Percentiles rank a stretch among this genome's conserved stretches.
These are phyloP conservation scores for Actinemys pallida DNA, from an alignment of 2,113 vertebrate species.

Conservation along the genomic window DNA sequence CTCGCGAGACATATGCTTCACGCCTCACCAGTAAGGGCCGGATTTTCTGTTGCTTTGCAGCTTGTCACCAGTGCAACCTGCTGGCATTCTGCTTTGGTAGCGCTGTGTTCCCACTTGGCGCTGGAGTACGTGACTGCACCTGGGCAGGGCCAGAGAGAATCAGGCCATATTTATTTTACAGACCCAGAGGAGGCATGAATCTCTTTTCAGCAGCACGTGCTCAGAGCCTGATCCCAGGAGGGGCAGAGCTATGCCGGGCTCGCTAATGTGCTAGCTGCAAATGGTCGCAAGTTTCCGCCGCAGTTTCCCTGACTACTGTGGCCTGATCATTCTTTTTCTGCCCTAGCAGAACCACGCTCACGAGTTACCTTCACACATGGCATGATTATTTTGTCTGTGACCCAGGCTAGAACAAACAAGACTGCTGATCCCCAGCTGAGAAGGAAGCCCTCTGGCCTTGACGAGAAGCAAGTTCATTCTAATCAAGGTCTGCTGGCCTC, in stretches of 20 bases:
- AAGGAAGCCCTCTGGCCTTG: not conserved
- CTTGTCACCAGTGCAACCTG: not conserved
- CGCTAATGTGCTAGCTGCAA: not conserved
- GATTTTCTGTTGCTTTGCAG: accelerated
- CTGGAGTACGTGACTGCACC: too few relatives aligned
- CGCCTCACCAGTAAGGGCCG: not conserved
- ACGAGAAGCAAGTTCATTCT: conserved; percentile 3
- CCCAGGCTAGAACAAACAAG: not conserved
- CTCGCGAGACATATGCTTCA: accelerated
- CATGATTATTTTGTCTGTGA: not conserved
- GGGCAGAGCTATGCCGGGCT: not conserved
- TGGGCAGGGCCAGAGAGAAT: not conserved
- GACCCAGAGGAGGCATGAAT: not conserved
- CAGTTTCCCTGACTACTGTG: accelerated
- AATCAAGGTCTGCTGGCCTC: conserved; percentile 9
- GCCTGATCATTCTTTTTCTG: not conserved
- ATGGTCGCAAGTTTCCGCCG: accelerated
- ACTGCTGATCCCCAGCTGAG: not conserved
- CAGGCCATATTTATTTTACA: not conserved
- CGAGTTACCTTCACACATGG: accelerated
- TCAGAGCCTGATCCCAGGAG: not conserved
- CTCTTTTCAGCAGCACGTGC: too few relatives aligned
- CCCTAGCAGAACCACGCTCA: accelerated
- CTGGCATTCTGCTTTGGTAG: not conserved
- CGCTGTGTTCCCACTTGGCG: too few relatives aligned